Base-by-base conservation (phyloP, 1,140 invertebrate genomes). In the Lordiphosa clarofinis region DNA sequence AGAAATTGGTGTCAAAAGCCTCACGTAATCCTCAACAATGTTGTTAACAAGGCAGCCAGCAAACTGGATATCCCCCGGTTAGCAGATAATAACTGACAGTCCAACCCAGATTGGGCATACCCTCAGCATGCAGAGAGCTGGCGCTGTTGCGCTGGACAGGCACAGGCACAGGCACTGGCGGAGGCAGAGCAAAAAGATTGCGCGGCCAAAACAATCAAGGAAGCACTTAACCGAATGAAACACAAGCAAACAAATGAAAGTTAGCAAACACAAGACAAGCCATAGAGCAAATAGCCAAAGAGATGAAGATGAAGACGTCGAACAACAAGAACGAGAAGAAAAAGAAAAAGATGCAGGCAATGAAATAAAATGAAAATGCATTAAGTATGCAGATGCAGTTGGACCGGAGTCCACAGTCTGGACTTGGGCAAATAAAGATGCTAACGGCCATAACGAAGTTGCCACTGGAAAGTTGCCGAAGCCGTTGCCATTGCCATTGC, bases 211-310 rank as follows among this genome's bases (percentile, higher is more conserved):
- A 82, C 76, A 82, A 82, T 82, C 76, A 82, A 69, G 78, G 67
- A 82, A 82, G 76, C 76, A 82, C 76, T 82, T 82, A 82, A 82
- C 76, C 76, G 76, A 82, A 82, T 82, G 76, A 82, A 82, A 84
- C 68, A 76, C 78, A 82, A 82, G 76, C 76, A 82, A 82, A 82
- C 76, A 82, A 82, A 82, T 82, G 76, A 82, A 82, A 72, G 72
- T 73, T 73, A 76, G 72, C 59, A 81, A 76, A 72, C 62, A 58
- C 72, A 82, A 82, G 76, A 68, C 76, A 73, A 75, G 73, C 69
- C 73, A 69, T 65, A 58, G 60, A 67, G 64, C 58, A 79, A 70
- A 71, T 60, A 70, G 52, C 56, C 37, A 43, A 15, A 46, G 54
- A 56, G 49, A 15, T 33, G 21, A 5, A 38, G 50, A 31, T 48